A percentile compares a stretch with the other conserved stretches of the same genome.
Evolutionary conservation across 2,113 vertebrate species (phyloP).

Genomic region (Narcine bancroftii): DNA sequence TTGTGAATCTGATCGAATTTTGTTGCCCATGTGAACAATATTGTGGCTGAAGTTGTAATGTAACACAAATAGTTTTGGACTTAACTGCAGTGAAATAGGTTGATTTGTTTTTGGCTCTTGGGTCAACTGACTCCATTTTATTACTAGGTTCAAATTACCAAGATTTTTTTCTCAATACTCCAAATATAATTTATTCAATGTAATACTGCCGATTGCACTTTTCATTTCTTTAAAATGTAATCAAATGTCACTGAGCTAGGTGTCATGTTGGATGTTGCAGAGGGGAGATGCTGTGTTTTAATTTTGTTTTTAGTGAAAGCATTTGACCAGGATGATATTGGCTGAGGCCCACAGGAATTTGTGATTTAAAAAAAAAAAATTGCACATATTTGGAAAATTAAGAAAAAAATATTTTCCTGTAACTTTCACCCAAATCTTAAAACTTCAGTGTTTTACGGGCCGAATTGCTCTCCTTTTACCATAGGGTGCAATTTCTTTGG

Average conservation of each 20-base stretch:
- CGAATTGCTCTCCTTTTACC: not conserved
- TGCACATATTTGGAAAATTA: not conserved
- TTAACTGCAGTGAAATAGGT: not conserved
- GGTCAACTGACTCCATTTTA: not conserved
- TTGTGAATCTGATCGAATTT: not conserved
- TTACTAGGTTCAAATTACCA: not conserved
- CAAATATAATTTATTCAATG: constrained; percentile 6
- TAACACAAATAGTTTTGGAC: not conserved
- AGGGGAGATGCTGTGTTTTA: too few species aligned
- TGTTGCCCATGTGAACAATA: not conserved
- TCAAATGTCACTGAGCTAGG: not conserved
- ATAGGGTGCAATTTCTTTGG: not conserved
- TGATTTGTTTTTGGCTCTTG: not conserved
- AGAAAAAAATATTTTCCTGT: not conserved
- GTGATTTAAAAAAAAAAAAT: too few species aligned
- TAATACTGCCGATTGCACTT: constrained; percentile 33
- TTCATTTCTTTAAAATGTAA: not conserved
- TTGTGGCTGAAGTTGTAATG: not conserved
- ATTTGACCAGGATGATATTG: not conserved
- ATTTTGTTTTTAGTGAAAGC: not conserved
- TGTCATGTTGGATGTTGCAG: not conserved
- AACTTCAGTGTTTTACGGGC: not conserved
- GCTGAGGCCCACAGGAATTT: not conserved
- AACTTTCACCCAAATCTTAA: not conserved
- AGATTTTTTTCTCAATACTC: not conserved